phyloP scores from a whole-genome alignment of 2,888 invertebrate genomes.

The Tetheella fluctuosa region DNA sequence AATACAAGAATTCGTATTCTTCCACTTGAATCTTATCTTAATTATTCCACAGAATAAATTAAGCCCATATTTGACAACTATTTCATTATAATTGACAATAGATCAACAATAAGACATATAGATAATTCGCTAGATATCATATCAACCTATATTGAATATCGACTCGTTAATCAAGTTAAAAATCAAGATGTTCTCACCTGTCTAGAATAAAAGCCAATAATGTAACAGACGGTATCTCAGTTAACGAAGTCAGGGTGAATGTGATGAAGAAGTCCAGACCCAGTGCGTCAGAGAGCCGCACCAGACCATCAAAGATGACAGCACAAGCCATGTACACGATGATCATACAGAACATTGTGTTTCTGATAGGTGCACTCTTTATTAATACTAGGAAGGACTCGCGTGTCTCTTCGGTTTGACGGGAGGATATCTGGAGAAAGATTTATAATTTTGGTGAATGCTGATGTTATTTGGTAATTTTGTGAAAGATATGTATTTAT shows the following conservation, averaged over 20 bases:
- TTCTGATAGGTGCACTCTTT: conserved; percentile 57
- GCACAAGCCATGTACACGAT: conserved; percentile 71
- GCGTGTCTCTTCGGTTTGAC: conserved; percentile 57
- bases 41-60: too few relatives aligned
- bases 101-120: too few relatives aligned
- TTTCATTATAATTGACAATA: too few relatives aligned
- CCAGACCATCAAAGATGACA: conserved; percentile 75
- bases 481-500: too few relatives aligned
- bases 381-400: conserved; percentile 62
- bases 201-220: conserved; percentile 68
- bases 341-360: conserved; percentile 59
- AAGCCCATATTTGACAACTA: too few relatives aligned
- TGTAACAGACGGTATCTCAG: conserved; percentile 75
- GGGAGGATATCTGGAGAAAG: conserved; percentile 56
- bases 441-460: not conserved
- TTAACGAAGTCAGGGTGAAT: conserved; percentile 73
- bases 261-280: conserved; percentile 77
- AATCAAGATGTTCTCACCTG: conserved; percentile 55
- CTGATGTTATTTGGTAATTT: not conserved
- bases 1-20: too few relatives aligned
- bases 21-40: too few relatives aligned
- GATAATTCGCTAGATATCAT: too few relatives aligned
- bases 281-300: conserved; percentile 72
- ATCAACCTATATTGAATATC: too few relatives aligned
- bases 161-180: too few relatives aligned